Evolutionary conservation across 2,113 vertebrate genomes (phyloP).

Genomic region (Solea senegalensis): DNA sequence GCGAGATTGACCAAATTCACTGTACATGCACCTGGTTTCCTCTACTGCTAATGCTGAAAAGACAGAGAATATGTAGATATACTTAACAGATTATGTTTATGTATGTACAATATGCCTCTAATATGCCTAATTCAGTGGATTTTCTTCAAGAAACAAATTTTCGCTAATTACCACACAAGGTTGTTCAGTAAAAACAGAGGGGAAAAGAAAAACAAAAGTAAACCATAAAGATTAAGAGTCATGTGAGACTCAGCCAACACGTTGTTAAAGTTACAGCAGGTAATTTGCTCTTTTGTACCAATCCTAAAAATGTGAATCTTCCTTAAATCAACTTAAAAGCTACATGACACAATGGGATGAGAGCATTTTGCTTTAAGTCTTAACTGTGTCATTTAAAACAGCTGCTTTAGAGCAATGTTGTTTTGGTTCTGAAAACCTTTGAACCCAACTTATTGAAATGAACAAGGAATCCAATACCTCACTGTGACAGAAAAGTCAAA

Average conservation of each 20-base stretch:
- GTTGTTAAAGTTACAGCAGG: slow-evolving; percentile 24
- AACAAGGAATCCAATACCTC: no score
- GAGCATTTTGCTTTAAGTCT: not conserved
- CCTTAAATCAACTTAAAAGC: slow-evolving; percentile 18
- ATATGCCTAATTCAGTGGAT: no score
- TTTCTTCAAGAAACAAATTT: no score
- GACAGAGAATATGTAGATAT: no score
- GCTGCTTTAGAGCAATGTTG: not conserved
- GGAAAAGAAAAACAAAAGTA: not conserved
- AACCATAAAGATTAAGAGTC: not conserved
- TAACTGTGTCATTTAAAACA: slow-evolving; percentile 8
- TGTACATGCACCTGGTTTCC: not conserved
- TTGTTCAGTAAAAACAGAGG: not conserved
- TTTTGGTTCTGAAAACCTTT: no score
- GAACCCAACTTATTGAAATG: no score
- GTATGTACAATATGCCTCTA: no score
- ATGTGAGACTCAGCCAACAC: slow-evolving; percentile 25
- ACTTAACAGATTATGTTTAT: no score
- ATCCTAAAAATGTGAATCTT: slow-evolving; percentile 21
- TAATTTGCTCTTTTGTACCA: not conserved
- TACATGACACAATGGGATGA: slow-evolving; percentile 22
- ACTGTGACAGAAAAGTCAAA: no score
- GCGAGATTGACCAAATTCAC: not conserved
- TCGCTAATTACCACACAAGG: no score
- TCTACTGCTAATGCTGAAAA: no score